Conservation (phyloP, 2,113 vertebrate species). For the Eclectus roratus region DNA sequence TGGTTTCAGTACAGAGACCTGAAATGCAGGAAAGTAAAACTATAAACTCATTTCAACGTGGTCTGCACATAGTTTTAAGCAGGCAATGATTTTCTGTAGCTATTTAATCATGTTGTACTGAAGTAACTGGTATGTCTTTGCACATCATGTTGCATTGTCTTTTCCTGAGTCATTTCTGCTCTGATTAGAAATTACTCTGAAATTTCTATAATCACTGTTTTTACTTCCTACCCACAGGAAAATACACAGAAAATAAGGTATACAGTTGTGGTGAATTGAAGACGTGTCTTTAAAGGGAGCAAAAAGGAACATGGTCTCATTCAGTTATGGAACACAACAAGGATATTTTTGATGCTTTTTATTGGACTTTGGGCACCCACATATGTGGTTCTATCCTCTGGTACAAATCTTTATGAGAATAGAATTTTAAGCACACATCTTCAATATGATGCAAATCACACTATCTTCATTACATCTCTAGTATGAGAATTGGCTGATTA, state of each 20-base stretch:
- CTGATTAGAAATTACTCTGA: not conserved
- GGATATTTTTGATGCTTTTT: not conserved
- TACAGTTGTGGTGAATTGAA: not conserved
- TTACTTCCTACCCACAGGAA: not conserved
- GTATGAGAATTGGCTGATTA: not conserved
- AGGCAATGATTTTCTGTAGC: not conserved
- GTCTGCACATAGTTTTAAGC: not conserved
- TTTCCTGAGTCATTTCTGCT: not conserved
- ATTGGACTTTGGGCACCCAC: not conserved
- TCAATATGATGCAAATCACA: not conserved
- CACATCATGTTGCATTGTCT: not conserved
- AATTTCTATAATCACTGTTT: not conserved
- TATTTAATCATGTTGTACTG: not conserved
- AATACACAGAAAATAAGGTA: not conserved
- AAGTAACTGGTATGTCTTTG: not conserved
- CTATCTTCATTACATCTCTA: not conserved
- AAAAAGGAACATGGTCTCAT: not conserved
- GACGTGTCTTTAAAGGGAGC: not conserved
- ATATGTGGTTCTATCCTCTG: not conserved
- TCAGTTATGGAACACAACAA: not conserved
- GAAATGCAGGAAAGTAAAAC: not conserved
- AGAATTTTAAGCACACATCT: not conserved
- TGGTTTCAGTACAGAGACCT: not conserved
- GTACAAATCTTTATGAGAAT: not conserved
- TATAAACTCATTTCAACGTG: not conserved